A percentile compares a stretch with the other conserved stretches of the same genome.
Evolutionary conservation across 2,888 invertebrate species (phyloP).

Genomic region (Ophion costatus): DNA sequence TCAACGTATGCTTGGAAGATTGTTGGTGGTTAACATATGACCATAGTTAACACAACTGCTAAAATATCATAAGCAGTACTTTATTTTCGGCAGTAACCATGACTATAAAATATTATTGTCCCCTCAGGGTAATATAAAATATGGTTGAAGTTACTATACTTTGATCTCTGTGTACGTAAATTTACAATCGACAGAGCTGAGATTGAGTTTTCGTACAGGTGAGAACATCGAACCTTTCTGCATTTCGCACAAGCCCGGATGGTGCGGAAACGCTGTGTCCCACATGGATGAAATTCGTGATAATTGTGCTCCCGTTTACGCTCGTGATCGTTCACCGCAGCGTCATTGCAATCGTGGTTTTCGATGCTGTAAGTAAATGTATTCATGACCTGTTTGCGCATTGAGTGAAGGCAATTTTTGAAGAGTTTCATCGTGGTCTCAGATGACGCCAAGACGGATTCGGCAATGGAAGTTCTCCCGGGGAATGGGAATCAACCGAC

Average conservation of each 20-base stretch:
- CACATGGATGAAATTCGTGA: slow-evolving; percentile 38
- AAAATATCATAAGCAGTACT: no score
- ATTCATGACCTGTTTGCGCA: background rate
- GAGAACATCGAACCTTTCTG: slow-evolving; percentile 74
- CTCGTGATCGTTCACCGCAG: slow-evolving; percentile 52
- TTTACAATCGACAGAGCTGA: background rate
- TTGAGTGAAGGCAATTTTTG: background rate
- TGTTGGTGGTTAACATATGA: no score
- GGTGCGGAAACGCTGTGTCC: slow-evolving; percentile 68
- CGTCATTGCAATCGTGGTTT: slow-evolving; percentile 65
- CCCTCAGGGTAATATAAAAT: no score
- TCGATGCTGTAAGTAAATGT: slow-evolving; percentile 76
- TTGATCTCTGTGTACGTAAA: no score
- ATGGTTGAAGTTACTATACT: no score
- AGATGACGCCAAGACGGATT: background rate
- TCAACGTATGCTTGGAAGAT: no score
- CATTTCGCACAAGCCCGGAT: slow-evolving; percentile 46
- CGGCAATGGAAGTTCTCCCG: background rate
- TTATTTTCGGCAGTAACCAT: no score
- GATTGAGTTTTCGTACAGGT: slow-evolving; percentile 59
- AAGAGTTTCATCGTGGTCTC: background rate
- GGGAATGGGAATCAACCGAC: background rate
- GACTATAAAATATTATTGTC: no score
- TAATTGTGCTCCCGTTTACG: slow-evolving; percentile 74
- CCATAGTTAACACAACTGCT: no score